These are phyloP conservation scores for Microctenopoma stevenorrisi DNA, from an alignment of 2,797 vertebrate genomes.

Conservation along the genomic window DNA sequence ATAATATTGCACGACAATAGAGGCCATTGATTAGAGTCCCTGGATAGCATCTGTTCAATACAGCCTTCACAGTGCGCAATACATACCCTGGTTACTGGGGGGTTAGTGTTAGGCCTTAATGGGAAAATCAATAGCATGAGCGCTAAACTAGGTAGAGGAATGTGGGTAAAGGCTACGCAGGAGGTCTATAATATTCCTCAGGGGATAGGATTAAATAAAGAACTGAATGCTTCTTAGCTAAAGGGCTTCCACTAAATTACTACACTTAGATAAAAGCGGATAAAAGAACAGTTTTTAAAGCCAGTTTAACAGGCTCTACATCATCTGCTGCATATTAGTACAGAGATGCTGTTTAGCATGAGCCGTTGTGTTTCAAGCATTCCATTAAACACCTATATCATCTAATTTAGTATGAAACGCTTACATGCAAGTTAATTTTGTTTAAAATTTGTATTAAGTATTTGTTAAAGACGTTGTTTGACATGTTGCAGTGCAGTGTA, in stretches of 20 bases:
- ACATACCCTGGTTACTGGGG: constrained; percentile 78
- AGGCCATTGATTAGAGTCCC: constrained; percentile 78
- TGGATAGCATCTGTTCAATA: constrained; percentile 79
- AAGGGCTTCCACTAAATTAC: constrained; percentile 80
- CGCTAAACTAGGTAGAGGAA: constrained; percentile 99
- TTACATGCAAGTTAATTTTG: background rate
- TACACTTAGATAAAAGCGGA: constrained; percentile 73
- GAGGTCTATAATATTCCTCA: constrained; percentile 93
- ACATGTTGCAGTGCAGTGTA: constrained; percentile 20
- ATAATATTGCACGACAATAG: constrained; percentile 79
- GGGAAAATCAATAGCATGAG: constrained; percentile 99
- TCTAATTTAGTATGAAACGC: constrained; percentile 2
- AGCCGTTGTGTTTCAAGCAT: constrained; percentile 27
- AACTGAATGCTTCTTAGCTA: constrained; percentile 76
- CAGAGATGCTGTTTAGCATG: constrained; percentile 26
- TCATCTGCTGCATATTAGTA: constrained; percentile 43
- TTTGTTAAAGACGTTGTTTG: constrained; percentile 11
- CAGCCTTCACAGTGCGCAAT: constrained; percentile 74
- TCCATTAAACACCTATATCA: constrained; percentile 9
- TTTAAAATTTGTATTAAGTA: constrained; percentile 13
- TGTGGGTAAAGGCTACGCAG: constrained; percentile 91
- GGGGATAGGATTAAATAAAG: constrained; percentile 89
- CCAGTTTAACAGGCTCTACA: constrained; percentile 50
- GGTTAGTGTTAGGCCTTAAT: constrained; percentile 93
- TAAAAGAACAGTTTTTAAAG: constrained; percentile 65